Base-by-base conservation (phyloP, 2,888 invertebrate genomes). In the Parnassius glacialis region DNA sequence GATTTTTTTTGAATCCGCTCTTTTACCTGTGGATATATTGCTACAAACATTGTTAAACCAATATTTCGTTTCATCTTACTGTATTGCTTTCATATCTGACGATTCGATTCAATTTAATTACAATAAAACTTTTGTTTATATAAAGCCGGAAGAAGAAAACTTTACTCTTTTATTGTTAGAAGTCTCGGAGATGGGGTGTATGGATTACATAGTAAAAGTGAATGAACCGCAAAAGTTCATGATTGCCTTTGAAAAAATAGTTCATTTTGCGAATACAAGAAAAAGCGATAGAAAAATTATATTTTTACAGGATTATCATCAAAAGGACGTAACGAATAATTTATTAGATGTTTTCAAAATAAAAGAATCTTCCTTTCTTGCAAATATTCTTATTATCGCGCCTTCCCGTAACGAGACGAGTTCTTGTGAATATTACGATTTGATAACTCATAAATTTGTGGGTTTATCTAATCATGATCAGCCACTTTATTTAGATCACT, bases 231-330 rank as follows among this genome's bases (percentile, higher is more conserved):
- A 71, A 54, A 64, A 65, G 10, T 90, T 92, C 65, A 81, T 93
- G 73, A 59, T 61, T 5, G 78, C 83, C 0, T 83, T 91, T 59
- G 92, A 92, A 65, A 74, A 75, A 67, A 81, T 83, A 12, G 80
- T 81, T 50, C 89, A 82, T 65, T 61, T 73, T 13, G 87, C 86
- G 48, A 81, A 76, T 59, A 75, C 82, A 25, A 82, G 93, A 68
- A 84, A 88, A 69, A 90, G 92, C 70, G 80, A 87, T 57, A 82
- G 87, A 70, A 92, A 85, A 70, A 73, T 92, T 41, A 74, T 93
- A 67, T 79, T 92, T 62, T 50, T 92, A 47, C 86, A 90, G 1
- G 62, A 68, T 25, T 60, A 67, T 20, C 67, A 75, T 7, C 50
- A 73, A 53, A 47, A 64, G 2, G 61, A 66, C n/a, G 60, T 69